phyloP scores from a whole-genome alignment of 2,113 vertebrate genomes.

The Pollimyrus isidori region DNA sequence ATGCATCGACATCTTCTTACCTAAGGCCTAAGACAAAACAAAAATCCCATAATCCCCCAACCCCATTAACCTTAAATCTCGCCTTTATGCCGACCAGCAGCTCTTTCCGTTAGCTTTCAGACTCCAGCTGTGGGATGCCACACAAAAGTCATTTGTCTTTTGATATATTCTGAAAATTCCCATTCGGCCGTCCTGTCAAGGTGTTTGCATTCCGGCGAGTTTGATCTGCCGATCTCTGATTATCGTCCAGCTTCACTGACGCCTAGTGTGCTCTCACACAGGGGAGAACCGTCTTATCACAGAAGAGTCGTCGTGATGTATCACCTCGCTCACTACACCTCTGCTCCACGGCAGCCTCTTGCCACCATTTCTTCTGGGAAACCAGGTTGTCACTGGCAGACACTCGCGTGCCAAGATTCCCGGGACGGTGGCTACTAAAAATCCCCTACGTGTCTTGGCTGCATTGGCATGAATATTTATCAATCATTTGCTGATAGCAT shows the following conservation, averaged over 20 bases:
- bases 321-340: background rate
- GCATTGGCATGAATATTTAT: background rate
- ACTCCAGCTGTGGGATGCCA: background rate
- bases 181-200: background rate
- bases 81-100: background rate
- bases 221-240: background rate
- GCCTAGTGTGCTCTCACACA: background rate
- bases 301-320: background rate
- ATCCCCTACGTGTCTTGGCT: background rate
- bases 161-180: background rate
- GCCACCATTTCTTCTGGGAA: background rate
- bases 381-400: background rate
- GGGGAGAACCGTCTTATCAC: background rate
- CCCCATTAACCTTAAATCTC: background rate
- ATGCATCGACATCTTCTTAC: background rate
- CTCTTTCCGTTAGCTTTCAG: background rate
- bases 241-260: background rate
- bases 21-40: background rate
- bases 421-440: no score
- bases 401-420: background rate
- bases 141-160: slow-evolving; percentile 10
- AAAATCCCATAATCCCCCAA: background rate
- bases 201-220: background rate
- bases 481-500: background rate
- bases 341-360: background rate